Percentiles rank a stretch among this genome's conserved stretches.
Evolutionary conservation across 2,888 invertebrate genomes (phyloP).

Genomic region (Nymphalis urticae): DNA sequence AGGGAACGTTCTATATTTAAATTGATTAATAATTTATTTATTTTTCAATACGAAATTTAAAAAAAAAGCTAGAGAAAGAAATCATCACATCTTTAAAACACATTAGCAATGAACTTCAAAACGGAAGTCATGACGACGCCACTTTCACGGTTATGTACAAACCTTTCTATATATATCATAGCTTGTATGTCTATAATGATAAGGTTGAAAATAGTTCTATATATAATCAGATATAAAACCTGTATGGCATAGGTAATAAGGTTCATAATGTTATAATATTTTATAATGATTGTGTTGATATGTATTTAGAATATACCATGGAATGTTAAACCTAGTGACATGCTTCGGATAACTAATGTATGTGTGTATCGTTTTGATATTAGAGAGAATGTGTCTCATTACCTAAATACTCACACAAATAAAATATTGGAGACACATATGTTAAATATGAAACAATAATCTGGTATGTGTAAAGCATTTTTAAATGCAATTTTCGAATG

Average conservation of each 20-base stretch:
- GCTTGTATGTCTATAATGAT: conserved; percentile 1
- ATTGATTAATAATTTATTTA: not conserved
- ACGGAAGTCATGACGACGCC: conserved; percentile 36
- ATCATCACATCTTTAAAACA: conserved; percentile 7
- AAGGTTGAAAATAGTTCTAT: not conserved
- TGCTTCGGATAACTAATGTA: conserved; percentile 4
- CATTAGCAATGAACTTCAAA: conserved; percentile 35
- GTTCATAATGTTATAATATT: not conserved
- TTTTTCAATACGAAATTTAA: no score
- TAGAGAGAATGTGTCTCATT: not conserved
- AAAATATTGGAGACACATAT: no score
- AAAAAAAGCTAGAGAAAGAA: not conserved
- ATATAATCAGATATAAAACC: not conserved
- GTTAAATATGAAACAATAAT: no score
- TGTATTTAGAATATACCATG: conserved; percentile 26
- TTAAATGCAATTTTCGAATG: no score
- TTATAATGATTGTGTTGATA: conserved; percentile 22
- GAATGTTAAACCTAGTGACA: conserved; percentile 20
- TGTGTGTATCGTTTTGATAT: conserved; percentile 4
- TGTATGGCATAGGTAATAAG: conserved; percentile 1
- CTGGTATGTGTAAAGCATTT: no score
- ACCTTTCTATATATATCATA: conserved; percentile 9
- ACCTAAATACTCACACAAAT: no score
- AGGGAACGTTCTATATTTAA: no score
- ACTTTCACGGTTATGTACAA: conserved; percentile 35